Evolutionary conservation across 2,113 vertebrate species (phyloP).

Genomic region (Alectura lathami): DNA sequence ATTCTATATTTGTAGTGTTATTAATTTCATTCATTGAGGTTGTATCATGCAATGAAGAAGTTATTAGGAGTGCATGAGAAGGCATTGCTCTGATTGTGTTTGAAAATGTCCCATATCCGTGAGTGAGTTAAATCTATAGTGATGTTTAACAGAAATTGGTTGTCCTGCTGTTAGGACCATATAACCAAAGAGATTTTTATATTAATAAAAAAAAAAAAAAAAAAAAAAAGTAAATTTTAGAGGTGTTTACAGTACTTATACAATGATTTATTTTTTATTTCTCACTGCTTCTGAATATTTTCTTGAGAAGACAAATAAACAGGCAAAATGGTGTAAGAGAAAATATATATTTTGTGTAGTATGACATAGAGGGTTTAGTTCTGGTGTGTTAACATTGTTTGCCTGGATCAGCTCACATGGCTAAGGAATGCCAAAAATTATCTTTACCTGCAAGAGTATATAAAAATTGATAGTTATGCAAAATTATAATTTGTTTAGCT

Average conservation of each 20-base stretch:
- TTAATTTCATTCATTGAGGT: background rate
- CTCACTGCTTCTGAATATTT: background rate
- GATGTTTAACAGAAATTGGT: background rate
- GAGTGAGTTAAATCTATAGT: background rate
- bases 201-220: background rate
- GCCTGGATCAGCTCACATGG: background rate
- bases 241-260: background rate
- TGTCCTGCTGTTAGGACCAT: background rate
- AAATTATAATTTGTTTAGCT: background rate
- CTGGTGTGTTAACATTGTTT: background rate
- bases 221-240: background rate
- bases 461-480: background rate
- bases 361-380: rapidly evolving
- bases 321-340: background rate
- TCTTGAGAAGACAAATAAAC: background rate
- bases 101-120: background rate
- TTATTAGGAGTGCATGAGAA: background rate
- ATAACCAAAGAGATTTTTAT: background rate
- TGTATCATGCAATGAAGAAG: background rate
- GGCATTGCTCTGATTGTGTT: background rate
- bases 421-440: background rate
- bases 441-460: background rate
- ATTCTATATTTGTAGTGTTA: background rate
- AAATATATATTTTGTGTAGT: background rate
- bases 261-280: background rate